phyloP scores from a whole-genome alignment of 2,113 vertebrate genomes.

The Aphyosemion australe region DNA sequence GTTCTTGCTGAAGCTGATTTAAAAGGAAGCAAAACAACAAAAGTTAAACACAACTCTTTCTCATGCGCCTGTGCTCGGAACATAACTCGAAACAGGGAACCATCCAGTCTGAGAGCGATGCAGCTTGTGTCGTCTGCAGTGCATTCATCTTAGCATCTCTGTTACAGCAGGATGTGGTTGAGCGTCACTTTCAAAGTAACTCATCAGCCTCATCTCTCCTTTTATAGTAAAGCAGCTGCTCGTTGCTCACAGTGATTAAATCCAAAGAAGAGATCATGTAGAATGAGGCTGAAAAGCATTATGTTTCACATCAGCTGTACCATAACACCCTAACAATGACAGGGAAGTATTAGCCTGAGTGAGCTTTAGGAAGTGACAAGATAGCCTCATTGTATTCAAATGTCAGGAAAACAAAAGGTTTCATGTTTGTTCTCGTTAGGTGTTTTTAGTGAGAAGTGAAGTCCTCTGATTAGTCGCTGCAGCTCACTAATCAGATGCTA shows the following conservation, averaged over 20 bases:
- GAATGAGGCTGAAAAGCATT: no score
- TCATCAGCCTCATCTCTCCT: conserved; percentile 62
- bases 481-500: not conserved
- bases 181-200: conserved; percentile 71
- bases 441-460: no score
- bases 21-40: not conserved
- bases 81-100: not conserved
- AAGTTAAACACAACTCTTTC: not conserved
- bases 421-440: no score
- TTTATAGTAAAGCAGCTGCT: conserved; percentile 72
- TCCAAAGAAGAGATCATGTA: not conserved
- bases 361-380: conserved; percentile 15
- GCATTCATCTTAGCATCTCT: conserved; percentile 37
- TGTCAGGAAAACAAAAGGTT: no score
- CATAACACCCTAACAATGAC: no score
- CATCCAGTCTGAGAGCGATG: conserved; percentile 1
- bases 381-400: no score
- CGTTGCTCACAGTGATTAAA: conserved; percentile 1
- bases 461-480: no score
- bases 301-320: no score
- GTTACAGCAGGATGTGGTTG: conserved; percentile 76
- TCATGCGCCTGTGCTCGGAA: not conserved
- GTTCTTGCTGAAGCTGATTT: not conserved
- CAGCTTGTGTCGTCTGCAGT: conserved; percentile 16
- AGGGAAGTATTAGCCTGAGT: no score